These are phyloP conservation scores for Petrosia ficiformis DNA, from an alignment of 37 sponge, comb jelly and placozoan genomes.

Conservation along the genomic window DNA sequence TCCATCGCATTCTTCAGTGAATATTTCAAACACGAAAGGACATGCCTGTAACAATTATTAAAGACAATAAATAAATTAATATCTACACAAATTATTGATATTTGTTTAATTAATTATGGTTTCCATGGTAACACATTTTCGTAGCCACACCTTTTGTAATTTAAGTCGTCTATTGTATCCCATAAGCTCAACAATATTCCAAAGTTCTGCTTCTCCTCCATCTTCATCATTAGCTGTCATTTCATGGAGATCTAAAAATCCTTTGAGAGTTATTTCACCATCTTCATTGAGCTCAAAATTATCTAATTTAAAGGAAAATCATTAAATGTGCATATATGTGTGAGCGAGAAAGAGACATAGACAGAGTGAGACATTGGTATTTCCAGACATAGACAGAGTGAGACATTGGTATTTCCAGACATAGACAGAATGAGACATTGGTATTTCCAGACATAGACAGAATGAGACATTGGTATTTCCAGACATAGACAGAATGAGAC, in stretches of 20 bases:
- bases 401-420: too few relatives aligned
- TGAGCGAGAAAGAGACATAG: not conserved
- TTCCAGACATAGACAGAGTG: not conserved
- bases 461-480: too few relatives aligned
- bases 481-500: too few relatives aligned
- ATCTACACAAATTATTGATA: not conserved
- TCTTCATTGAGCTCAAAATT: slow-evolving; percentile 65
- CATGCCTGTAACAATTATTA: slow-evolving; percentile 42
- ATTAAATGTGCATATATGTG: not conserved
- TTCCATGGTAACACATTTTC: too few relatives aligned
- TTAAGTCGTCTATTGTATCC: slow-evolving; percentile 57
- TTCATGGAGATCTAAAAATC: slow-evolving; percentile 64
- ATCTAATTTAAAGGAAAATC: slow-evolving; percentile 9
- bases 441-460: too few relatives aligned
- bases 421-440: too few relatives aligned
- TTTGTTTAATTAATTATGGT: not conserved
- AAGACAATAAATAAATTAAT: slow-evolving; percentile 3
- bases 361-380: not conserved
- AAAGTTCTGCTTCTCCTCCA: slow-evolving; percentile 66
- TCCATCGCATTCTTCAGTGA: slow-evolving; percentile 56
- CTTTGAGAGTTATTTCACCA: slow-evolving; percentile 59
- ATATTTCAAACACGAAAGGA: slow-evolving; percentile 59
- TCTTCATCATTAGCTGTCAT: slow-evolving; percentile 60
- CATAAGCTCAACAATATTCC: slow-evolving; percentile 42
- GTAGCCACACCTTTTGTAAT: slow-evolving; percentile 26